phyloP scores from a whole-genome alignment of 2,113 vertebrate species.

The Paramormyrops kingsleyae region DNA sequence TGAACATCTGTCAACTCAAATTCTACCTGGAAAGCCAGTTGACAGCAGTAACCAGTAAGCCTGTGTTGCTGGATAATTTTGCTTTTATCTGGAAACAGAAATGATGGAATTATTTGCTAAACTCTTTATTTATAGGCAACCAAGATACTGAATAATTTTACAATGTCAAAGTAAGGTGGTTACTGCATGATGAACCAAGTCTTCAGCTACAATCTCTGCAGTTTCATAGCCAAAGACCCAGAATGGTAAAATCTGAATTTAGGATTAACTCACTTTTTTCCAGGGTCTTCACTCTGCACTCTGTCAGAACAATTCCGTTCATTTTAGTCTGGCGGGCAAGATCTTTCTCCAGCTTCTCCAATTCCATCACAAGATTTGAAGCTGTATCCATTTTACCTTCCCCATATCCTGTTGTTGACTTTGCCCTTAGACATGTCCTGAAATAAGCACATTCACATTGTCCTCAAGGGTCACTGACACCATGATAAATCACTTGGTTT shows the following conservation, averaged over 20 bases:
- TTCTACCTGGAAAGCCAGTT: constrained; percentile 72
- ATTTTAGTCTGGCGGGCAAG: constrained; percentile 60
- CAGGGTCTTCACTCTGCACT: constrained; percentile 60
- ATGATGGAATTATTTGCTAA: background rate
- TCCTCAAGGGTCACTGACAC: background rate
- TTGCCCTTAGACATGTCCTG: constrained; percentile 44
- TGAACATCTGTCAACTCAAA: constrained; percentile 69
- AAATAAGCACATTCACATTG: constrained; percentile 22
- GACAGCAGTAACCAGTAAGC: constrained; percentile 64
- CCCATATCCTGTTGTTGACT: background rate
- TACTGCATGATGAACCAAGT: background rate
- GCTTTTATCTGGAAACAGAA: constrained; percentile 45
- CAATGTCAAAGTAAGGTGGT: background rate
- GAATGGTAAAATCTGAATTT: background rate
- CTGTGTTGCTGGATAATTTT: constrained; percentile 54
- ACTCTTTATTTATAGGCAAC: background rate
- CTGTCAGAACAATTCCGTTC: constrained; percentile 66
- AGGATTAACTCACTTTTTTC: constrained; percentile 58
- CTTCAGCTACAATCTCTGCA: background rate
- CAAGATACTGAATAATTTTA: background rate
- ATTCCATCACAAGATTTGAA: constrained; percentile 50
- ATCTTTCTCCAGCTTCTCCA: constrained; percentile 61
- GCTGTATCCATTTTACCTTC: constrained; percentile 12
- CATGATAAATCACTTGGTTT: background rate
- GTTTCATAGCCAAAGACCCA: background rate